phyloP scores from a whole-genome alignment of 2,888 invertebrate species.

The Ellobium chinense region DNA sequence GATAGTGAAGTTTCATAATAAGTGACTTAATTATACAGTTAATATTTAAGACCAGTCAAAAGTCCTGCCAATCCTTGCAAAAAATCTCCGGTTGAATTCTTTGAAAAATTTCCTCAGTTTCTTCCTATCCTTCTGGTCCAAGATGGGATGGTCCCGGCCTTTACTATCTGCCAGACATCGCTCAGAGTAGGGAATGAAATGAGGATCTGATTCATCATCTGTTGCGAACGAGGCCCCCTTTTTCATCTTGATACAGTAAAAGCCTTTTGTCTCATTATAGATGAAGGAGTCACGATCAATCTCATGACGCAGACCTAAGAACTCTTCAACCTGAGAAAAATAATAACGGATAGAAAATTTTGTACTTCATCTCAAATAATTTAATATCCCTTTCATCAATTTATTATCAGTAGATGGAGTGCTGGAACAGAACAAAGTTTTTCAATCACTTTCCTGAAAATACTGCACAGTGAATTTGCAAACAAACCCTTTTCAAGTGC shows the following conservation, averaged over 20 bases:
- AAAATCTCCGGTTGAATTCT: slow-evolving; percentile 67
- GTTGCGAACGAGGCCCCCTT: background rate
- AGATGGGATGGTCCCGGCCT: slow-evolving; percentile 90
- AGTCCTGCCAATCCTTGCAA: slow-evolving; percentile 92
- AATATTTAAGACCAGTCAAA: slow-evolving; percentile 86
- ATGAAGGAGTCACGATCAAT: slow-evolving; percentile 88
- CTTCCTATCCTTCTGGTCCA: slow-evolving; percentile 84
- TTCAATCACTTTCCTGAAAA: no score
- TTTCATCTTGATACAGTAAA: slow-evolving; percentile 86
- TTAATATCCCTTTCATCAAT: no score
- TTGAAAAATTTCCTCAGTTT: slow-evolving; percentile 66
- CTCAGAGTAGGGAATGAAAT: background rate
- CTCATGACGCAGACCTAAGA: slow-evolving; percentile 65
- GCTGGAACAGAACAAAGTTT: no score
- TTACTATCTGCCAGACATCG: slow-evolving; percentile 92
- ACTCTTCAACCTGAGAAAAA: slow-evolving; percentile 63
- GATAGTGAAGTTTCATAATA: no score
- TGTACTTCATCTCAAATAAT: no score
- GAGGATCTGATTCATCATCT: slow-evolving; percentile 77
- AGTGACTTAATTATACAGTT: no score
- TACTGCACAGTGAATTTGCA: no score
- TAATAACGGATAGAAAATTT: background rate
- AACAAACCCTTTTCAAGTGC: no score
- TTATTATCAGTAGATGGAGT: no score
- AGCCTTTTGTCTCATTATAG: slow-evolving; percentile 96